Evolutionary conservation across 2,888 invertebrate genomes (phyloP), one percentile per base, ranked within the genome.

Genomic region (Mythimna lalbum): DNA sequence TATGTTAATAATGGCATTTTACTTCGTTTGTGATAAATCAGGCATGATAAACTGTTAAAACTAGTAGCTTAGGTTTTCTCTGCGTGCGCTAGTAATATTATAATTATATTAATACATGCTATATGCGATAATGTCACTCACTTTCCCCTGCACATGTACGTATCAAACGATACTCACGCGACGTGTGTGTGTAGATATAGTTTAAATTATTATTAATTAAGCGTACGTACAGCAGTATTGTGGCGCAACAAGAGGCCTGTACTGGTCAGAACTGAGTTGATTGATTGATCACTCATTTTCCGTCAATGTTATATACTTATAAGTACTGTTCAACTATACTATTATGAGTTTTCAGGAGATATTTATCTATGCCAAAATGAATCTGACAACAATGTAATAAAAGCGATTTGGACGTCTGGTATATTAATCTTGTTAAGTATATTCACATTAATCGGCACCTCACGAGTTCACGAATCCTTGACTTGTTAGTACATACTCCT

Each of bases 101-200:
- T 81, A 81, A 49, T 63, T 43, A 69, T 43, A 69, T 59, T 49
- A 57, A 80, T 56, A 52, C 55, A 69, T 66, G 59, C 80, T 61
- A 57, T 75, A 66, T 57, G 67, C 76, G 57, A 61, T 75, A 78
- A 65, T 77, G 80, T 80, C 80, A 75, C 67, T 76, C 74, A 76
- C 78, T 81, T 78, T 81, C 78, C 82, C 78, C 78, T 63, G 72
- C 55, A 59, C 62, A 56, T 56, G 65, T 77, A 78, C 64, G 69
- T 64, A 74, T 53, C 56, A 64, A 77, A 55, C 76, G 52, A 62
- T 65, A 69, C 60, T 81, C 78, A 81, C 56, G 81, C 81, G 55
- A 77, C 65, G 61, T 63, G 68, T 55, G 59, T 59, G 68, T 55
- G 59, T 60, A 71, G 60, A 55, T 68, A 68, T 62, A 59, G 43